Evolutionary conservation across 1,140 invertebrate genomes (phyloP), one percentile per base, ranked within the genome.

Genomic region (Orchesella cincta): DNA sequence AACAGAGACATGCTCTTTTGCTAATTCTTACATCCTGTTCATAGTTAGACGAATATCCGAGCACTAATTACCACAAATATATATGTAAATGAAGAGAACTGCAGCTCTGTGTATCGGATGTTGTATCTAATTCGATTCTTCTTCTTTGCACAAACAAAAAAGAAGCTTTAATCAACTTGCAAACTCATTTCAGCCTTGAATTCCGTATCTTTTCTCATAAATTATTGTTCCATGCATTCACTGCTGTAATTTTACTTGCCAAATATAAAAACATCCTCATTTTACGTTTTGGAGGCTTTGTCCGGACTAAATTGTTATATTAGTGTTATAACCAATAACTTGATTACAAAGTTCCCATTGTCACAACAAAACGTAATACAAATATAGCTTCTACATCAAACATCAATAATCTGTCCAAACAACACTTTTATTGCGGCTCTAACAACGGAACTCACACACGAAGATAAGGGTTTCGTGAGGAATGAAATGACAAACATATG

Each of bases 1-100:
- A 67, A 31, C 62, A 67, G 33, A 67, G 62, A 67, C 31, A 67
- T 67, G 62, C 54, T 31, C 62, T 67, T 67, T 67, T 33, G 62
- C 31, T 57, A 57, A 67, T 67, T 67, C 62, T 31, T 14, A 67
- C 31, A n/a, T 57, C 52, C 52, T 57, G 14, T 57, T 14, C 12
- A 3, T 57, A n/a, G 14, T 26, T n/a, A 57, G 52, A 57, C 52
- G n/a, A n/a, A n/a, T n/a, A n/a, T n/a, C 52, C 52, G 8, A 14
- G 8, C 52, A 57, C 52, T 57, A 57, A 57, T 57, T 57, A 57
- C 52, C 52, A 12, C 8, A n/a, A n/a, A n/a, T n/a, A 57, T 57
- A 14, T 57, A 26, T 57, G 52, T 57, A 57, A 23, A 57, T 57
- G 52, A 57, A 57, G 12, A 57, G 23, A 57, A 57, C 8, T 8